Conservation (phyloP, 1,140 invertebrate species). For the Trichomalopsis sarcophagae region DNA sequence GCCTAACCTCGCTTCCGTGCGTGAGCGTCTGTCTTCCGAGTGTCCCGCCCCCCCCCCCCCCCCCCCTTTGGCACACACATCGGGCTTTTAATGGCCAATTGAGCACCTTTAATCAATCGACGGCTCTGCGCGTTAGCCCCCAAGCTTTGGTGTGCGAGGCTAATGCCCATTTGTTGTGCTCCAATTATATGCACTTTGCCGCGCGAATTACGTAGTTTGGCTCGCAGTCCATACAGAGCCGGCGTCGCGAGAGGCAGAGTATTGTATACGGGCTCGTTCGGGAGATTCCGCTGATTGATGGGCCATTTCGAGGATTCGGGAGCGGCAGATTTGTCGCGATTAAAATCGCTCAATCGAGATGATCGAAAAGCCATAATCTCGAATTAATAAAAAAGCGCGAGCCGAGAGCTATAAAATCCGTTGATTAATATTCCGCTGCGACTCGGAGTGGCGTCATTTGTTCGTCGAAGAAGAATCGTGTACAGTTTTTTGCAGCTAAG, state of each 20-base stretch:
- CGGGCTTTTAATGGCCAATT: conserved; percentile 25
- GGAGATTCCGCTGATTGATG: no score
- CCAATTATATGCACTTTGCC: conserved; percentile 17
- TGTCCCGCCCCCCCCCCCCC: not conserved
- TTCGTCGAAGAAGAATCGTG: no score
- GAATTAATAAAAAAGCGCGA: not conserved
- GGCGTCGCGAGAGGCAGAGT: no score
- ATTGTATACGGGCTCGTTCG: no score
- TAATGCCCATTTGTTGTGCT: conserved; percentile 2
- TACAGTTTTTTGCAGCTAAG: not conserved
- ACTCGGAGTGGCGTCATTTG: not conserved
- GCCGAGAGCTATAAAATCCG: not conserved
- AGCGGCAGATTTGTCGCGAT: no score
- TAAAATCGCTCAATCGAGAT: not conserved
- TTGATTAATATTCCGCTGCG: not conserved
- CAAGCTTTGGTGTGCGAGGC: not conserved
- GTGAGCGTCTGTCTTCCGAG: not conserved
- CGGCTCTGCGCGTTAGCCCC: not conserved
- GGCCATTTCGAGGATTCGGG: no score
- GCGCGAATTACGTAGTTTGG: not conserved
- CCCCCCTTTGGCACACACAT: not conserved
- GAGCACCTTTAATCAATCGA: conserved; percentile 56
- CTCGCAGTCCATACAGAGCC: no score
- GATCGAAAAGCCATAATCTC: conserved; percentile 3
- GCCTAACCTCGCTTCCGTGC: not conserved